Percentiles rank a stretch among this genome's conserved stretches.
phyloP scores from a whole-genome alignment of 30 jellyfish, hydroid and myxozoan species.

The Cassiopea andromeda region DNA sequence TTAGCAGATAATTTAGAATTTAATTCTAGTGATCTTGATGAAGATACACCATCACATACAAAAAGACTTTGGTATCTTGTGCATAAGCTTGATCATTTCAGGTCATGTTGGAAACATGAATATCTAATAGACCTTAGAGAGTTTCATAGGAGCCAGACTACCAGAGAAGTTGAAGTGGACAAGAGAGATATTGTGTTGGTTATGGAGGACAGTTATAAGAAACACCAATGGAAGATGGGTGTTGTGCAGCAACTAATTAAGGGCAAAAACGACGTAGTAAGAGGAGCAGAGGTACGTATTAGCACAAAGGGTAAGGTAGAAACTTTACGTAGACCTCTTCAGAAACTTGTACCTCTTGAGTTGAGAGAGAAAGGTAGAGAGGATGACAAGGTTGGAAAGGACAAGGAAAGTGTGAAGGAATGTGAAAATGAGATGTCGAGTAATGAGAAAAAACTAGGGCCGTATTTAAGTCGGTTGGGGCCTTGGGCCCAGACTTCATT shows the following conservation, averaged over 20 bases:
- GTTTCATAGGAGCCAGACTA: not conserved
- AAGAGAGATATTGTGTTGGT: constrained; percentile 2
- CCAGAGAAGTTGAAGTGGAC: not conserved
- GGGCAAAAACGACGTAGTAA: not conserved
- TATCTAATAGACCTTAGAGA: constrained; percentile 35
- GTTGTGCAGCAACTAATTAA: no score
- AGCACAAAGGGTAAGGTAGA: not conserved
- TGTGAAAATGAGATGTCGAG: not conserved
- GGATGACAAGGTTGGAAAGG: not conserved
- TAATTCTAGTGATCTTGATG: not conserved
- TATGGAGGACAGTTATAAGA: not conserved
- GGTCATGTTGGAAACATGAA: constrained; percentile 43
- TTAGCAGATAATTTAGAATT: constrained; percentile 26
- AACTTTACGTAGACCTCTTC: no score
- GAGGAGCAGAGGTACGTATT: constrained; percentile 8
- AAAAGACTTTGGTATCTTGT: constrained; percentile 27
- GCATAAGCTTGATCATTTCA: not conserved
- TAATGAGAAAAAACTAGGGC: not conserved
- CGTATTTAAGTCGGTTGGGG: no score
- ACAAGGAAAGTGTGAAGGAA: no score
- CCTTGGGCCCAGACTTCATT: no score
- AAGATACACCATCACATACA: not conserved
- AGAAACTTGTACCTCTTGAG: not conserved
- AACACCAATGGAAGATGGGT: no score
- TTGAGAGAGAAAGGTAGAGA: not conserved